Conservation (phyloP, 2,888 invertebrate species). For the Netelia fuscicornis region DNA sequence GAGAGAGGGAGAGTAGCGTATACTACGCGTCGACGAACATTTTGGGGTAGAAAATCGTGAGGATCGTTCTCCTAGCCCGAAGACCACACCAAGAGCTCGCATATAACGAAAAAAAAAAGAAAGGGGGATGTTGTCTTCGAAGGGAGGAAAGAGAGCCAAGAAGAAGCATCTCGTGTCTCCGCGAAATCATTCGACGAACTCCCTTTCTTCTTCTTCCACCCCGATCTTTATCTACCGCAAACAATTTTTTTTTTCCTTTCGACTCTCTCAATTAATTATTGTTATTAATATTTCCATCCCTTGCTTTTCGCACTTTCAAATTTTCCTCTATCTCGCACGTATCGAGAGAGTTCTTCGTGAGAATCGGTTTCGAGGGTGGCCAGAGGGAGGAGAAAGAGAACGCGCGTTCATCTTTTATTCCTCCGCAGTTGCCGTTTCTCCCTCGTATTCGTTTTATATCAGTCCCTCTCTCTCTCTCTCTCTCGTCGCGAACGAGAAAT, state of each 20-base stretch:
- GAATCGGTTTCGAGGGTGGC: slow-evolving; percentile 69
- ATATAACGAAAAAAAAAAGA: slow-evolving; percentile 16
- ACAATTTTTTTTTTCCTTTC: slow-evolving; percentile 10
- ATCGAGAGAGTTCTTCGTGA: slow-evolving; percentile 6
- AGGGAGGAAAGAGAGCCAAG: slow-evolving; percentile 16
- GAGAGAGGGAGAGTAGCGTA: slow-evolving; percentile 41
- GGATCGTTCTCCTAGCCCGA: slow-evolving; percentile 44
- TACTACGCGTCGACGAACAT: slow-evolving; percentile 67
- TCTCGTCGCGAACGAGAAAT: slow-evolving; percentile 58
- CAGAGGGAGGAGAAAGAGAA: slow-evolving; percentile 74
- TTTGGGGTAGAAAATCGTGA: slow-evolving; percentile 64
- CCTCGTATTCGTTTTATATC: slow-evolving; percentile 55
- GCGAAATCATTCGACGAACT: slow-evolving; percentile 83
- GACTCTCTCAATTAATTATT: slow-evolving; percentile 1
- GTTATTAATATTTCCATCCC: slow-evolving; percentile 4
- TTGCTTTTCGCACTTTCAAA: background rate
- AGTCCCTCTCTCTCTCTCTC: slow-evolving; percentile 37
- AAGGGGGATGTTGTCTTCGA: slow-evolving; percentile 66
- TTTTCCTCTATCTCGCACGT: background rate
- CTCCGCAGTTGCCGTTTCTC: slow-evolving; percentile 58
- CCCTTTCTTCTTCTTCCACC: slow-evolving; percentile 19
- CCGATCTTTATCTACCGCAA: background rate
- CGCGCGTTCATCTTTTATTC: slow-evolving; percentile 61
- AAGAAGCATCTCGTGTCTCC: slow-evolving; percentile 80
- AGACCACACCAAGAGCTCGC: slow-evolving; percentile 59